Base-by-base conservation (phyloP, 2,797 vertebrate species). In the Orientallactaga sibirica region DNA sequence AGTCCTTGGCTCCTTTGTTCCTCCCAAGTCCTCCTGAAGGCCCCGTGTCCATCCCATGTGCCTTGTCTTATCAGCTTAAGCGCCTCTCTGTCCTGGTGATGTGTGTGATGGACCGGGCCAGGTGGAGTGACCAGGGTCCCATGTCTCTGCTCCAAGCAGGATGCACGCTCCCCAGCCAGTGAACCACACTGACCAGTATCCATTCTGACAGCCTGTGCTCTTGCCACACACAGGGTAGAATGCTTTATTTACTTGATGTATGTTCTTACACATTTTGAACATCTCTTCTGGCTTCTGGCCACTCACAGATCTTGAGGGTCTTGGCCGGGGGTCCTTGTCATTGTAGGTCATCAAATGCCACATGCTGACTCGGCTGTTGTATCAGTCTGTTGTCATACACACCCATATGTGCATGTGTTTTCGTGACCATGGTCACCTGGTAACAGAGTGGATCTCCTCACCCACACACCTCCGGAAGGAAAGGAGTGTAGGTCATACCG, bases 121-220 rank as follows among this genome's bases (percentile, higher is more conserved):
- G 68, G 16, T n/a, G 5, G 25, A 61, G 66, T 52, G 58, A 7
- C 27, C 58, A n/a, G 15, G 55, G 29, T 20, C 66, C 48, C 20
- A 1, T 15, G 64, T 66, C 61, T 11, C 68, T 4, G 10, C 43
- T n/a, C 74, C 52, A 12, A 67, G 68, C 25, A 58, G 48, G 37
- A 80, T 19, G 55, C 15, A 7, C 15, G 41, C 6, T 48, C 33
- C n/a, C 86, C 62, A 25, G 91, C 24, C 43, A 24, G 41, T 2
- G 20, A 68, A n/a, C 16, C 5, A 1, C 2, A 0, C 7, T 55
- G n/a, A 66, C 37, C 43, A 8, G 2, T 9, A 4, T n/a, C 29
- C 52, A 27, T n/a, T 22, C 74, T 62, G 37, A 48, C 76, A 27
- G 9, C n/a, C 76, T 1, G 2, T 2, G n/a, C 76, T n/a, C n/a